Conservation (phyloP, 2,888 invertebrate species). For the Netelia virgata region DNA sequence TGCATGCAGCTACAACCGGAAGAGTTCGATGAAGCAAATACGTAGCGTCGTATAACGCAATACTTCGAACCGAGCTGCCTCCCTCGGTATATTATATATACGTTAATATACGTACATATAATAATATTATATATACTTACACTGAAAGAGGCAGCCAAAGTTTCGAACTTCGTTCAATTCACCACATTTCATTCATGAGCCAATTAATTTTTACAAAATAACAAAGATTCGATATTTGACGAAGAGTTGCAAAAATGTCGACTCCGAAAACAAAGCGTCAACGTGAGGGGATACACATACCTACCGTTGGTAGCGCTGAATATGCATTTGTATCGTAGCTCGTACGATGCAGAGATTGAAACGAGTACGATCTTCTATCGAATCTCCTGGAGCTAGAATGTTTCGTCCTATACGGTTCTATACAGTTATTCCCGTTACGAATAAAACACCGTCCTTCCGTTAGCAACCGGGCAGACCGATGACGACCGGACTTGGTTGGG, state of each 20-base stretch:
- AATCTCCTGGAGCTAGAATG: too few species aligned
- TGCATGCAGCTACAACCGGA: slow-evolving; percentile 34
- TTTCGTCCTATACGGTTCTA: too few species aligned
- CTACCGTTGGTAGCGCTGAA: too few species aligned
- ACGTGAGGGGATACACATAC: too few species aligned
- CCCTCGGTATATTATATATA: slow-evolving; percentile 12
- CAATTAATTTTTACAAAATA: slow-evolving; percentile 63
- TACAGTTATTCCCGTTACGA: too few species aligned
- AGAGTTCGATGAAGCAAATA: slow-evolving; percentile 64
- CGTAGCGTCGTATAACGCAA: slow-evolving; percentile 56
- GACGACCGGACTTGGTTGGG: not conserved
- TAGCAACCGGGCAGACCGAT: slow-evolving; percentile 23
- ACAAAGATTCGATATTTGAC: slow-evolving; percentile 46
- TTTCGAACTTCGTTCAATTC: slow-evolving; percentile 15
- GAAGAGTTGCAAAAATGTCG: slow-evolving; percentile 13
- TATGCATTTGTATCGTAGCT: too few species aligned
- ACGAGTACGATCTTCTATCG: too few species aligned
- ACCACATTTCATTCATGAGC: slow-evolving; percentile 49
- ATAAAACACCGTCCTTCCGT: not conserved
- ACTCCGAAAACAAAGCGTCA: not conserved
- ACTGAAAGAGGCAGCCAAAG: slow-evolving; percentile 34
- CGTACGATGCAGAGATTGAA: too few species aligned
- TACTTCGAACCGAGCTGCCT: slow-evolving; percentile 18
- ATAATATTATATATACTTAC: slow-evolving; percentile 5
- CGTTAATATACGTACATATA: too few species aligned